A percentile compares a stretch with the other conserved stretches of the same genome.
Conservation (phyloP, 2,888 invertebrate species). For the Drosophila antonietae region DNA sequence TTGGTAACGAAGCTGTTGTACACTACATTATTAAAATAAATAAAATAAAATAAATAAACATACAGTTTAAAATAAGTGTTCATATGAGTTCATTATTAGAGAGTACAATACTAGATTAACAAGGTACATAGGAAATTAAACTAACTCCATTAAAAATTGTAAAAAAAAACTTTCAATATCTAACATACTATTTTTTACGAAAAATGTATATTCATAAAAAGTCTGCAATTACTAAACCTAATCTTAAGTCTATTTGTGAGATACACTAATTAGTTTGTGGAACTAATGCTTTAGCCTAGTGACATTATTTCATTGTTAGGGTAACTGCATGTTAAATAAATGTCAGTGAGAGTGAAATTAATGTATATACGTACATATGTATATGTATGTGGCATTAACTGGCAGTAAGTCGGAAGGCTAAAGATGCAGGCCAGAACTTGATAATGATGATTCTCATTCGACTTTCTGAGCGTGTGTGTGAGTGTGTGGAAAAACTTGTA, state of each 20-base stretch:
- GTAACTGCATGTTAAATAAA: conserved; percentile 10
- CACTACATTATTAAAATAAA: conserved; percentile 7
- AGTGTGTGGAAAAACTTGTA: conserved; percentile 1
- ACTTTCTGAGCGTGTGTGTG: not conserved
- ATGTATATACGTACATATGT: not conserved
- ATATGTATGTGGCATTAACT: not conserved
- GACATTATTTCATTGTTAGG: conserved; percentile 8
- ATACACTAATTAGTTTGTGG: not conserved
- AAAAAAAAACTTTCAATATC: not conserved
- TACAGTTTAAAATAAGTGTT: no score
- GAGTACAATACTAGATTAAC: no score
- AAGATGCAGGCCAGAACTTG: conserved; percentile 31
- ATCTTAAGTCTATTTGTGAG: not conserved
- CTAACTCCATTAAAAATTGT: not conserved
- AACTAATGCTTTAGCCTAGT: not conserved
- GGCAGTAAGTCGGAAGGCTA: conserved; percentile 24
- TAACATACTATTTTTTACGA: not conserved
- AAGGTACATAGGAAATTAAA: not conserved
- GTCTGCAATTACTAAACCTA: not conserved
- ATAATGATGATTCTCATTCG: conserved; percentile 19
- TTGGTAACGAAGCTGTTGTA: conserved; percentile 5
- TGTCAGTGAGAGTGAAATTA: conserved; percentile 44
- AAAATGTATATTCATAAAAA: not conserved
- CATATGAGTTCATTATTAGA: no score
- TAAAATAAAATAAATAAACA: no score